Percentiles rank a stretch among this genome's conserved stretches.
These are phyloP conservation scores for Oscheius sp. DNA, from an alignment of 2,888 invertebrate genomes.

Conservation along the genomic window DNA sequence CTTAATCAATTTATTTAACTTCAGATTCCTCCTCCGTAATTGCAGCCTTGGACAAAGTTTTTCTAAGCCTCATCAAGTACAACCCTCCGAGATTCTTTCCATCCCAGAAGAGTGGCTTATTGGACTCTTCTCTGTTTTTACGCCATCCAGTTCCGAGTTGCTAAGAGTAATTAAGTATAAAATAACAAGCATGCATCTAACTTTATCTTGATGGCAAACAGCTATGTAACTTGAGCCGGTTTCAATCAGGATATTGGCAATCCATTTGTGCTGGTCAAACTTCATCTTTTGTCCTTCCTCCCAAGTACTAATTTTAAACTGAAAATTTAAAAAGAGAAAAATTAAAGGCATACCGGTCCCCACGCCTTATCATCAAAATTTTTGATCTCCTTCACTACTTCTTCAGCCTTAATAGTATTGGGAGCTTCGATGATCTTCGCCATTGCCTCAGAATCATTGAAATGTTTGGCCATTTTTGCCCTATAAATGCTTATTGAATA, in stretches of 20 bases:
- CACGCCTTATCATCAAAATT: conserved; percentile 57
- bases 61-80: conserved; percentile 59
- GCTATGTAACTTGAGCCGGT: conserved; percentile 57
- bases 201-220: conserved; percentile 63
- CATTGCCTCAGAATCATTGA: conserved; percentile 53
- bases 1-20: no score
- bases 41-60: conserved; percentile 38
- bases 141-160: conserved; percentile 66
- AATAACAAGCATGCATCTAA: background rate
- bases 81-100: conserved; percentile 64
- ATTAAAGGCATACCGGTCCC: conserved; percentile 43
- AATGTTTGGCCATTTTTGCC: conserved; percentile 64
- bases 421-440: conserved; percentile 49
- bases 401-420: conserved; percentile 50
- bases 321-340: conserved; percentile 1
- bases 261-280: conserved; percentile 57
- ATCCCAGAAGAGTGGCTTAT: conserved; percentile 63
- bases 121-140: conserved; percentile 64
- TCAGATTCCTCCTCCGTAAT: conserved; percentile 56
- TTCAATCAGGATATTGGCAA: conserved; percentile 55
- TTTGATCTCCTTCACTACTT: conserved; percentile 56
- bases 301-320: conserved; percentile 56
- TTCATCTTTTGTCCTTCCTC: conserved; percentile 59
- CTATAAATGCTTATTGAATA: conserved; percentile 4
- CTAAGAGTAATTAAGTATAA: conserved; percentile 34